A percentile compares a stretch with the other conserved stretches of the same genome.
Evolutionary conservation across 1,140 invertebrate genomes (phyloP).

Genomic region (Tenebrio molitor): DNA sequence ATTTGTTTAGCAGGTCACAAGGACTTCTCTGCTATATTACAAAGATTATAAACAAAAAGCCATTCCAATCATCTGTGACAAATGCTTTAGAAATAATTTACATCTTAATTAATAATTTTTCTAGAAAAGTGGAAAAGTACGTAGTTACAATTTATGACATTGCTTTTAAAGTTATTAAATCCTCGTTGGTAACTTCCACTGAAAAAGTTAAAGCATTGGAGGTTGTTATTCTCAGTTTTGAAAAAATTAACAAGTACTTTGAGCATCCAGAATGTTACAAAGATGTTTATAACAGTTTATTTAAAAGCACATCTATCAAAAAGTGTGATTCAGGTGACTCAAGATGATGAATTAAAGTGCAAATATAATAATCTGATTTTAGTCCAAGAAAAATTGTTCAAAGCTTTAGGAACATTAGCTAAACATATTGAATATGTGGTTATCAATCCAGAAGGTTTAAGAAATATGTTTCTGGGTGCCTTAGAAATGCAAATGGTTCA

Average conservation of each 20-base stretch:
- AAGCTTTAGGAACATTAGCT: conserved; percentile 52
- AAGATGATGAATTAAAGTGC: not conserved
- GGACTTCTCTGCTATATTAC: conserved; percentile 55
- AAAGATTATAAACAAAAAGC: conserved; percentile 39
- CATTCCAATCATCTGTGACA: conserved; percentile 51
- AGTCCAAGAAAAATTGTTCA: conserved; percentile 57
- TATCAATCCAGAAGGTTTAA: conserved; percentile 43
- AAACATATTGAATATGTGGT: conserved; percentile 54
- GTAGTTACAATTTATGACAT: conserved; percentile 44
- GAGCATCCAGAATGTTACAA: conserved; percentile 48
- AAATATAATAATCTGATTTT: conserved; percentile 45
- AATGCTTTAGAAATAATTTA: conserved; percentile 57
- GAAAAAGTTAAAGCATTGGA: conserved; percentile 57
- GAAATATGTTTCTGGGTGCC: conserved; percentile 41
- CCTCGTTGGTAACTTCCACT: conserved; percentile 16
- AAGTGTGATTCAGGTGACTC: conserved; percentile 52
- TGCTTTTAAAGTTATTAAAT: conserved; percentile 38
- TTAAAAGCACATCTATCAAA: conserved; percentile 27
- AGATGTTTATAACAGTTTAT: conserved; percentile 45
- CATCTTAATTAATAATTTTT: conserved; percentile 58
- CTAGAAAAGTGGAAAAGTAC: conserved; percentile 50
- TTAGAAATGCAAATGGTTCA: conserved; percentile 52
- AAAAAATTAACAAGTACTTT: conserved; percentile 48
- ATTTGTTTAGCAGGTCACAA: conserved; percentile 54
- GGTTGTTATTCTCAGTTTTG: conserved; percentile 52